phyloP scores from a whole-genome alignment of 2,113 vertebrate genomes.

The Odocoileus hemionus region DNA sequence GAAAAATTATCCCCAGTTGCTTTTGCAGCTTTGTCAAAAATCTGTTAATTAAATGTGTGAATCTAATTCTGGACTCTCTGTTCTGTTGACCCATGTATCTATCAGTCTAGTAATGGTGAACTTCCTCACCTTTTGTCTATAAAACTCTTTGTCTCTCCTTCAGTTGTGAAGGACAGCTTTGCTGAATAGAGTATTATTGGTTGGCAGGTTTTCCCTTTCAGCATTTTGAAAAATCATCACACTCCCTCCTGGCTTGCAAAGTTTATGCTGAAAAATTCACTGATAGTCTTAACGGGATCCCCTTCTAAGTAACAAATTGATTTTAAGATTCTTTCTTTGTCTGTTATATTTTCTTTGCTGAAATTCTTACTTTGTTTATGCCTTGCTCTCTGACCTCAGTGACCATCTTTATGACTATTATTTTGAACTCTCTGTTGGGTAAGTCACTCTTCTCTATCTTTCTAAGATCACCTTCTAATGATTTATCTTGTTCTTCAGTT shows the following conservation, averaged over 20 bases:
- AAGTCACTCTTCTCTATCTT: not conserved
- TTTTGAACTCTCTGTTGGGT: not conserved
- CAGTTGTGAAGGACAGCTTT: not conserved
- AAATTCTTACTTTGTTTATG: not conserved
- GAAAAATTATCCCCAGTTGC: not conserved
- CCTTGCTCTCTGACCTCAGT: not conserved
- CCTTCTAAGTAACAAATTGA: not conserved
- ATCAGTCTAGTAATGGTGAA: not conserved
- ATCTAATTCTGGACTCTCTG: not conserved
- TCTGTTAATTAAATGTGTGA: not conserved
- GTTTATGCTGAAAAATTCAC: not conserved
- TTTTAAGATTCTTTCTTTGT: not conserved
- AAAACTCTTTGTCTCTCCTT: not conserved
- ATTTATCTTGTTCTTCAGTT: not conserved
- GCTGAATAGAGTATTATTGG: not conserved
- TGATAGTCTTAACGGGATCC: not conserved
- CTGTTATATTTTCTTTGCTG: not conserved
- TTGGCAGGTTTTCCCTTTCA: not conserved
- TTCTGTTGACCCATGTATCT: not conserved
- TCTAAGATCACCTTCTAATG: not conserved
- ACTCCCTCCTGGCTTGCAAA: not conserved
- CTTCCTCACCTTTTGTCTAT: not conserved
- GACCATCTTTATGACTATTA: not conserved
- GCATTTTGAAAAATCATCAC: not conserved
- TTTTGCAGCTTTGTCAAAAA: not conserved